These are phyloP conservation scores for Drosophila ananassae DNA, from an alignment of 1,140 invertebrate genomes.

Conservation along the genomic window DNA sequence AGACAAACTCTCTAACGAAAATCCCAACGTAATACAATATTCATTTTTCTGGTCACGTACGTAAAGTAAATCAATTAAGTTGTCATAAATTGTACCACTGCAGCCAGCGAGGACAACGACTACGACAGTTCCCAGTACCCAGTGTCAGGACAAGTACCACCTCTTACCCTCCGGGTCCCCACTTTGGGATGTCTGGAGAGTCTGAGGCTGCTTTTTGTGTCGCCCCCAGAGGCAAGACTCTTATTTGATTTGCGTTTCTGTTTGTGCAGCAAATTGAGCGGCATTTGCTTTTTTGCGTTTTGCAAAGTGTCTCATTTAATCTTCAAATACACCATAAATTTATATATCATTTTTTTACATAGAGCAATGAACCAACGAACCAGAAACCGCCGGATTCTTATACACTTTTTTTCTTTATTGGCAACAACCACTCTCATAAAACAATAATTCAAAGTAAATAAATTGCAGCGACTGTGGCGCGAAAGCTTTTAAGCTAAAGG, in stretches of 20 bases:
- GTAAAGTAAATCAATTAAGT: conserved; percentile 83
- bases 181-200: not conserved
- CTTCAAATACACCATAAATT: conserved; percentile 18
- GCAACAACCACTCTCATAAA: not conserved
- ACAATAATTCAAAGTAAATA: conserved; percentile 1
- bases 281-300: conserved; percentile 64
- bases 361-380: not conserved
- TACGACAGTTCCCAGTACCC: not conserved
- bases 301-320: conserved; percentile 48
- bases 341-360: conserved; percentile 13
- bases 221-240: conserved; percentile 29
- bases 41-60: conserved; percentile 83
- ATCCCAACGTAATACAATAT: conserved; percentile 82
- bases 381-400: conserved; percentile 11
- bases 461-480: not conserved
- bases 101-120: conserved; percentile 54
- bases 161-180: too few species aligned
- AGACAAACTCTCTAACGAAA: conserved; percentile 66
- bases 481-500: conserved; percentile 1
- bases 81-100: conserved; percentile 80
- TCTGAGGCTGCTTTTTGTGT: conserved; percentile 5
- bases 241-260: conserved; percentile 69
- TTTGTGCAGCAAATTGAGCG: conserved; percentile 77
- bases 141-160: not conserved
- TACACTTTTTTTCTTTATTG: not conserved